phyloP scores from a whole-genome alignment of 1,140 invertebrate genomes.

The Macrosteles quadrilineatus region DNA sequence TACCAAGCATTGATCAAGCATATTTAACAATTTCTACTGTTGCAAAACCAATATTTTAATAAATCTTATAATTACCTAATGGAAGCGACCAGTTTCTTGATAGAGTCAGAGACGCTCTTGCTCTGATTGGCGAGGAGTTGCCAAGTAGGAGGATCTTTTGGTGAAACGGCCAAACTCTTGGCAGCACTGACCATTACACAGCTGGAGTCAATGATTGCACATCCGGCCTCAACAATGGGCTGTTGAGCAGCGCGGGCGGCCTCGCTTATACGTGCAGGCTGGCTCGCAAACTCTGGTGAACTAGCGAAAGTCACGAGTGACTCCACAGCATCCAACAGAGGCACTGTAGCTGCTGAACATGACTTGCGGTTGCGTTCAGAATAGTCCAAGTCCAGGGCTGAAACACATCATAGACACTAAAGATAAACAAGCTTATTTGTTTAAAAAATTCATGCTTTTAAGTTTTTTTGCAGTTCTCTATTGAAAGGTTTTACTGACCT shows the following conservation, averaged over 20 bases:
- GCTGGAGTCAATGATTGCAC: constrained; percentile 63
- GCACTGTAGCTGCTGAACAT: constrained; percentile 80
- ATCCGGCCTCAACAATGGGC: constrained; percentile 84
- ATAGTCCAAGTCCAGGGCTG: constrained; percentile 79
- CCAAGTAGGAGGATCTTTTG: constrained; percentile 92
- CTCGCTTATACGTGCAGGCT: constrained; percentile 87
- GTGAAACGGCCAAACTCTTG: constrained; percentile 84
- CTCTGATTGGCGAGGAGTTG: constrained; percentile 90
- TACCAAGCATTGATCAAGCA: too few relatives aligned
- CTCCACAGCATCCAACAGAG: constrained; percentile 88
- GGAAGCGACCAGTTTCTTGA: constrained; percentile 89
- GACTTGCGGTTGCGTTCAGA: constrained; percentile 70
- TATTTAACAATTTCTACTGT: too few relatives aligned
- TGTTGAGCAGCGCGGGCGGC: constrained; percentile 78
- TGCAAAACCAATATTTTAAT: too few relatives aligned
- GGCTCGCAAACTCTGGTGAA: constrained; percentile 88
- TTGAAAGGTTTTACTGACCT: too few relatives aligned
- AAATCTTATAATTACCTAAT: constrained; percentile 74
- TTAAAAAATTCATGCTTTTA: too few relatives aligned
- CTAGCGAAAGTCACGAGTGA: constrained; percentile 91
- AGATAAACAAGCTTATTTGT: too few relatives aligned
- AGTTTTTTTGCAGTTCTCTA: too few relatives aligned
- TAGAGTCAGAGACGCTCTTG: constrained; percentile 93
- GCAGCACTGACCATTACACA: constrained; percentile 90
- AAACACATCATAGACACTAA: constrained; percentile 42